Evolutionary conservation across 2,888 invertebrate genomes (phyloP).

Genomic region (Ypsolopha sequella): DNA sequence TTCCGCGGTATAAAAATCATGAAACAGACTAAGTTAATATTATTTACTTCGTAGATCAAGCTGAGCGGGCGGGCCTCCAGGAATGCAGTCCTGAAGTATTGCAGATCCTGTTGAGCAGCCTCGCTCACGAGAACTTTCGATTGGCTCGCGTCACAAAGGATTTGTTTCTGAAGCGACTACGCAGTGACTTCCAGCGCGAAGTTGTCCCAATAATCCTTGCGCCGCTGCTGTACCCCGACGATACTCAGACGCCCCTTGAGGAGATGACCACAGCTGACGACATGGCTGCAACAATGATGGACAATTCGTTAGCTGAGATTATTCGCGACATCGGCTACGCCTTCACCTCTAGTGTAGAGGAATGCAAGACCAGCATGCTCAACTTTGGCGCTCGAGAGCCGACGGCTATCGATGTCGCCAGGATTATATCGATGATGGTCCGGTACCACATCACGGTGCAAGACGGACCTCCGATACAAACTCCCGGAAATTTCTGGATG

Average conservation of each 20-base stretch:
- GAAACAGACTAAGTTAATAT: slow-evolving; percentile 4
- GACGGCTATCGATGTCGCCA: slow-evolving; percentile 85
- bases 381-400: slow-evolving; percentile 88
- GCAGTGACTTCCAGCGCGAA: slow-evolving; percentile 90
- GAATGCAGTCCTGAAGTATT: slow-evolving; percentile 92
- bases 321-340: slow-evolving; percentile 93
- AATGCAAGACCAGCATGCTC: slow-evolving; percentile 86
- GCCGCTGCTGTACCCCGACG: slow-evolving; percentile 87
- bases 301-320: slow-evolving; percentile 86
- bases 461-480: slow-evolving; percentile 78
- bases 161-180: slow-evolving; percentile 83
- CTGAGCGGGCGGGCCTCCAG: slow-evolving; percentile 86
- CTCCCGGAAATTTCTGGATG: slow-evolving; percentile 76
- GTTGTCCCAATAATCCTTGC: slow-evolving; percentile 91
- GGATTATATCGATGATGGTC: slow-evolving; percentile 89
- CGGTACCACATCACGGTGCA: slow-evolving; percentile 77
- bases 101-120: slow-evolving; percentile 80
- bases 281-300: slow-evolving; percentile 74
- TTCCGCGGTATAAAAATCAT: background rate
- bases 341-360: slow-evolving; percentile 88
- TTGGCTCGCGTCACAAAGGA: slow-evolving; percentile 81
- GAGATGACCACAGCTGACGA: slow-evolving; percentile 75
- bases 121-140: slow-evolving; percentile 73
- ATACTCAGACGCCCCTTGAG: slow-evolving; percentile 75
- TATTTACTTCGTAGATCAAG: slow-evolving; percentile 54